phyloP scores from a whole-genome alignment of 2,888 invertebrate species.

The Pterostichus madidus region DNA sequence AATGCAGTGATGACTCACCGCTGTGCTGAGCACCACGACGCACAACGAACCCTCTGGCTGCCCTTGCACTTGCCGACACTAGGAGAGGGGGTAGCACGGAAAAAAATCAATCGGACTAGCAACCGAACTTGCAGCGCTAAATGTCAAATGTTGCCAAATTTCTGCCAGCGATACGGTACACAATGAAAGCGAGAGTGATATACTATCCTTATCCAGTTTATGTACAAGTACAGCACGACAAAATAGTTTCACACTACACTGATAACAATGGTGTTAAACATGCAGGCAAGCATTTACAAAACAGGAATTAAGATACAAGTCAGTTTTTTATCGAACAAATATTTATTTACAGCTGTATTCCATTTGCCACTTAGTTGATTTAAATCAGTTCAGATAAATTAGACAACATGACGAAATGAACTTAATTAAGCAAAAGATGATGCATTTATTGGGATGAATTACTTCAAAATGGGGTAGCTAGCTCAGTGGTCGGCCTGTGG shows the following conservation, averaged over 20 bases:
- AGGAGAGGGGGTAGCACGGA: neutral
- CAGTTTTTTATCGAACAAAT: too few species aligned
- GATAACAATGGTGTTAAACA: too few species aligned
- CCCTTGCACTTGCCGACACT: conserved; percentile 25
- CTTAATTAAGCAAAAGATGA: too few species aligned
- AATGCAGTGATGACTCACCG: conserved; percentile 77
- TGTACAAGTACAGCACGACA: neutral
- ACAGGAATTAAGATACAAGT: too few species aligned
- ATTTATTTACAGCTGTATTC: too few species aligned
- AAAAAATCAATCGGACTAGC: conserved; percentile 75
- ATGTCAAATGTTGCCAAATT: conserved; percentile 77
- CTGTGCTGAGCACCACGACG: conserved; percentile 28
- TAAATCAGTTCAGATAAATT: too few species aligned
- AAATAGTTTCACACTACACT: neutral
- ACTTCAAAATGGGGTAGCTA: too few species aligned
- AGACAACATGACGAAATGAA: too few species aligned
- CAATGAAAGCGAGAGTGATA: neutral
- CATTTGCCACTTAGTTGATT: too few species aligned
- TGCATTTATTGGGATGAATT: too few species aligned
- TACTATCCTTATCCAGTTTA: neutral
- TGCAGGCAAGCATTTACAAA: too few species aligned
- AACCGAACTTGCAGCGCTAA: conserved; percentile 70
- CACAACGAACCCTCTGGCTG: conserved; percentile 67
- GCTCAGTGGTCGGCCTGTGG: too few species aligned
- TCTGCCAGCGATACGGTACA: conserved; percentile 57